Base-by-base conservation (phyloP, 2,797 vertebrate species). In the Parauchenoglanis ngamensis region DNA sequence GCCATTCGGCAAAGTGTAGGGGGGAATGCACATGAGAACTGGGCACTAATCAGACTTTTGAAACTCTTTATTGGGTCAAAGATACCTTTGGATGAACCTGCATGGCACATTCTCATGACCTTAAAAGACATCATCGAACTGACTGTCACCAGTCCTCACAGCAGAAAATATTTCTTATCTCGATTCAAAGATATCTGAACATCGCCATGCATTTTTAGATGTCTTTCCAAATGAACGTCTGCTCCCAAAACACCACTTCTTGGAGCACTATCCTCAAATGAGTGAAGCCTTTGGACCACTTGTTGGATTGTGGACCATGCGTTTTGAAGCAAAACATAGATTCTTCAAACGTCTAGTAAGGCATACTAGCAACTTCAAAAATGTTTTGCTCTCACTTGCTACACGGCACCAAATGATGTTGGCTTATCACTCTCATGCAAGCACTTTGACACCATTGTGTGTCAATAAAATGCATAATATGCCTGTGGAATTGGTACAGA, bases 71-170 rank as follows among this genome's bases (percentile, higher is more conserved):
- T 89, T 90, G 90, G 87, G 70, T 90, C 52, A 1, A 61, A 7
- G 40, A 31, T 90, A 89, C 86, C 86, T 76, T 80, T 87, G 11
- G 78, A 54, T 88, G 83, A 90, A 88, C 28, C 85, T 85, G 90
- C 86, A 0, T 92, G 90, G 89, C 87, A 87, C 12, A 82, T 91
- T 87, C 84, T 91, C 59, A 40, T 91, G 85, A 88, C 85, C 83
- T 88, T 90, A 78, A 90, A 91, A 89, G 70, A 92, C 63, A 91
- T 90, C 23, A 76, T 87, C 89, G 88, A 93, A 57, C 49, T 91
- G 56, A 83, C 85, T 90, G 82, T 85, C 78, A 19, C 90, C 92
- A 72, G 65, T 91, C 49, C 88, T 92, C 52, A 90, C 80, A 46
- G 21, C 5, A 35, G 88, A 91, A 86, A 91, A 1, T 75, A 88